These are phyloP conservation scores for Hydrotaea cyrtoneurina DNA, from an alignment of 2,888 invertebrate genomes.

Conservation along the genomic window DNA sequence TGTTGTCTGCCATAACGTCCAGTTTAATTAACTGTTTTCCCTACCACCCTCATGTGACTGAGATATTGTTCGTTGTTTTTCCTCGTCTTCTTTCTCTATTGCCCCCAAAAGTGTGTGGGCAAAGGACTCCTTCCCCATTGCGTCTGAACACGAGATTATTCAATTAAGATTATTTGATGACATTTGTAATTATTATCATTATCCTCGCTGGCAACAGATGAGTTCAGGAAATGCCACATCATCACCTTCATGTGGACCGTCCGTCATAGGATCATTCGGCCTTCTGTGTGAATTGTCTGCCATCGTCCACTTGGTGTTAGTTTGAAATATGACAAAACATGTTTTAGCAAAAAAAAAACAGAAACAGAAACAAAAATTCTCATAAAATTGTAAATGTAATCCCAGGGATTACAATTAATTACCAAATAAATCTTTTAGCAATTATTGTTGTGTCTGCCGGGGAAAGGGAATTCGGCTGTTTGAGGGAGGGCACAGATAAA, in stretches of 20 bases:
- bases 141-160: constrained; percentile 44
- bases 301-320: no score
- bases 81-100: not conserved
- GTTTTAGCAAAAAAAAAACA: not conserved
- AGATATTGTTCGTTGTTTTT: not conserved
- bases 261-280: no score
- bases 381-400: constrained; percentile 48
- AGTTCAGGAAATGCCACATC: not conserved
- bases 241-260: not conserved
- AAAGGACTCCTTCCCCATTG: not conserved
- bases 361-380: no score
- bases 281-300: not conserved
- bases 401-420: constrained; percentile 50
- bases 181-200: constrained; percentile 61
- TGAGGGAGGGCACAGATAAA: not conserved
- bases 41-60: constrained; percentile 4
- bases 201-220: constrained; percentile 10
- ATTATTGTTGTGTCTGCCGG: constrained; percentile 22
- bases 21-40: constrained; percentile 30
- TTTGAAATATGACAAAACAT: not conserved
- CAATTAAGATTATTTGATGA: constrained; percentile 62
- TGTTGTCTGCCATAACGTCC: not conserved
- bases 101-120: no score
- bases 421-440: constrained; percentile 26
- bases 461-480: not conserved